A percentile compares a stretch with the other conserved stretches of the same genome.
Evolutionary conservation across 2,113 vertebrate genomes (phyloP).

Genomic region (Pluvianellus socialis): DNA sequence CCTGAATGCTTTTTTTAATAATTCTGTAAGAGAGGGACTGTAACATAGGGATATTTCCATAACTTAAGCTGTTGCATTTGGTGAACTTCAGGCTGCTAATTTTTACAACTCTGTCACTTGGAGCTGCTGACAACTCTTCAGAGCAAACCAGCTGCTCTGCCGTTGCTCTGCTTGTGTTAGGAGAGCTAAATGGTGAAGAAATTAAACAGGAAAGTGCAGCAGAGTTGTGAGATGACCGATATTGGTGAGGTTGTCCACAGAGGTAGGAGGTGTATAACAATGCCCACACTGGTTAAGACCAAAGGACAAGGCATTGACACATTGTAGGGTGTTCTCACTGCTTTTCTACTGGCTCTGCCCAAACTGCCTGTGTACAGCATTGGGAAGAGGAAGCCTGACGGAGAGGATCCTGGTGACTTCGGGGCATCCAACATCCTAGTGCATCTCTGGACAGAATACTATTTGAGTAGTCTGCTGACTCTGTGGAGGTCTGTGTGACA

Average conservation of each 20-base stretch:
- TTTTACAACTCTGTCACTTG: background rate
- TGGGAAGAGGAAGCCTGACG: background rate
- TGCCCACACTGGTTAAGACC: background rate
- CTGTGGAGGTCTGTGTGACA: background rate
- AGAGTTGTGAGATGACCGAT: background rate
- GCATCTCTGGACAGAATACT: background rate
- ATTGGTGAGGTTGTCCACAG: background rate
- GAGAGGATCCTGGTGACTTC: background rate
- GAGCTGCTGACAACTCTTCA: background rate
- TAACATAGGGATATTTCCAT: background rate
- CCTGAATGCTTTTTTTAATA: background rate
- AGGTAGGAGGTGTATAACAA: background rate
- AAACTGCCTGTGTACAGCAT: rapidly evolving
- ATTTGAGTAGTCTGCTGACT: background rate
- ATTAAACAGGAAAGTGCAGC: no score
- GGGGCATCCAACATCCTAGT: background rate
- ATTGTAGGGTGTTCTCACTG: rapidly evolving
- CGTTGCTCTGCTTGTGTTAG: background rate
- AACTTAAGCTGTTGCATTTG: background rate
- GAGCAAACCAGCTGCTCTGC: background rate
- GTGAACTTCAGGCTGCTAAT: background rate
- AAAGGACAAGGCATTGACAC: background rate
- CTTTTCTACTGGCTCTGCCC: background rate
- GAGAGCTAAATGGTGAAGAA: background rate
- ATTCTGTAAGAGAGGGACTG: background rate